Evolutionary conservation across 2,113 vertebrate species (phyloP), one percentile per base, ranked within the genome.

Genomic region (Pelusios castaneus): DNA sequence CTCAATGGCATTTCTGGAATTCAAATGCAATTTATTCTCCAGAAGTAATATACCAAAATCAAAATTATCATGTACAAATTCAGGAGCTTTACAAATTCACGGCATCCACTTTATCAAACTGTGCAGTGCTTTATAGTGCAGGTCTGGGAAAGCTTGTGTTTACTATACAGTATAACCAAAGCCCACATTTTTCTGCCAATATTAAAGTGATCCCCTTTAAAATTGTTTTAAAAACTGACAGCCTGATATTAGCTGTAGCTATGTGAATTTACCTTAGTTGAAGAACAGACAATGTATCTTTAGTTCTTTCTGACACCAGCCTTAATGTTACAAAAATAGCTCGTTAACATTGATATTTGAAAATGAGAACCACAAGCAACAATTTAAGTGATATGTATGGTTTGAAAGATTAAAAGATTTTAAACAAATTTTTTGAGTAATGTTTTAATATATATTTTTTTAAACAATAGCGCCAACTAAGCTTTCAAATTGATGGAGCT

Each of bases 401-500:
- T 38, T n/a, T 38, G 70, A 75, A 60, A 80, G 34, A n/a, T 76
- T 81, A 85, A 45, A 67, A 5, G 4, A 80, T 19, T 86, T 75
- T 92, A 89, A n/a, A n/a, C 52, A 76, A 73, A 0, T 76, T 5
- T 85, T 52, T 85, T 91, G 21, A 75, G 51, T 91, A 55, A 12
- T 70, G 75, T 22, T 75, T 67, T 67, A 67, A n/a, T 67, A 67
- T 7, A 8, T 29, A 17, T 63, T 63, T 49, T 73, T 56, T 90
- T 91, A 94, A 87, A 41, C 7, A 84, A 41, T 41, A 84, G 94
- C 91, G 38, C 49, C 45, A 38, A 55, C 21, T 24, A 38, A 75
- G 91, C 82, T 84, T 87, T 73, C 75, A 27, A 92, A 93, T 55
- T 55, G 93, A 89, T 89, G 76, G 12, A 90, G 94, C 90, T 91